phyloP scores from a whole-genome alignment of 2,797 vertebrate genomes.

The Sebastiscus albofasciatus region DNA sequence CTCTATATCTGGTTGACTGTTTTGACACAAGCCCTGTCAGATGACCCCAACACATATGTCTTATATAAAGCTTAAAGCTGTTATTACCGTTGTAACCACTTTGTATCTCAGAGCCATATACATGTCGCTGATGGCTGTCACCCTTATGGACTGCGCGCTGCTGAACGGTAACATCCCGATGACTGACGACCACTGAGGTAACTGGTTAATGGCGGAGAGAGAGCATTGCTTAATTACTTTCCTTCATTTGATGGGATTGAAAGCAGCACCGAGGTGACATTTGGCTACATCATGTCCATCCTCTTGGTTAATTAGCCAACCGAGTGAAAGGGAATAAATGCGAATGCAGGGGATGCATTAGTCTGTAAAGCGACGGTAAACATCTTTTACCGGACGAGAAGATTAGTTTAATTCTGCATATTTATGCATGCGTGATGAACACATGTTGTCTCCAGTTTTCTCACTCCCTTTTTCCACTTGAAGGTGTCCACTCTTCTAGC shows the following conservation, averaged over 20 bases:
- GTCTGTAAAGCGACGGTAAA: constrained; percentile 33
- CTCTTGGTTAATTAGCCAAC: constrained; percentile 66
- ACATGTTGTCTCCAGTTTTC: constrained; percentile 11
- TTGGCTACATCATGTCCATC: constrained; percentile 56
- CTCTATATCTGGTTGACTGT: neutral
- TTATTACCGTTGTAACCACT: constrained; percentile 29
- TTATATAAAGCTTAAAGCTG: constrained; percentile 11
- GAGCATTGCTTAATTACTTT: constrained; percentile 67
- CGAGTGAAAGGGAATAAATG: constrained; percentile 52
- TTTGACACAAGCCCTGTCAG: neutral
- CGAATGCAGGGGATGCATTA: constrained; percentile 42
- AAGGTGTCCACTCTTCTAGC: neutral
- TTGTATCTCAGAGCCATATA: constrained; percentile 18
- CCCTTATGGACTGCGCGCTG: constrained; percentile 6
- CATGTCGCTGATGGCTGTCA: constrained; percentile 21
- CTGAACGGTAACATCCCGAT: constrained; percentile 38
- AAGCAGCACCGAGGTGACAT: constrained; percentile 56
- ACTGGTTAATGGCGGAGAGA: constrained; percentile 64
- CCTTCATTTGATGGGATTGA: constrained; percentile 58
- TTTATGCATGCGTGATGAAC: constrained; percentile 29
- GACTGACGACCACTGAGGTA: constrained; percentile 54
- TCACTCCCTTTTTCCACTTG: neutral
- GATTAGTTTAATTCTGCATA: constrained; percentile 38
- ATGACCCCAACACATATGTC: neutral
- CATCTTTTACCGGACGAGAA: constrained; percentile 29